These are phyloP conservation scores for Apamea sordens DNA, from an alignment of 2,888 invertebrate species.

Conservation along the genomic window DNA sequence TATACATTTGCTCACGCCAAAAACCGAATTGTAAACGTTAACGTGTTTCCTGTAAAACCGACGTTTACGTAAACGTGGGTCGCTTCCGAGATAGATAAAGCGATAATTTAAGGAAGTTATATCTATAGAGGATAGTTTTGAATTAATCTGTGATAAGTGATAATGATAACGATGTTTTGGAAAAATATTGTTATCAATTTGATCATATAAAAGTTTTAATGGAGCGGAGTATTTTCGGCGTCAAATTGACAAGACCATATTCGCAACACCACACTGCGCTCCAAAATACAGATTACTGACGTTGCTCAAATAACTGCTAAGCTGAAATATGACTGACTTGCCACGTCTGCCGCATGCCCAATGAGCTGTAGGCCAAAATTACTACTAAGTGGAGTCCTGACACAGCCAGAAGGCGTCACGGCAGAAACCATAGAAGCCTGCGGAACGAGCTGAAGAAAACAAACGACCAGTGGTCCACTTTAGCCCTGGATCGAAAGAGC, in stretches of 20 bases:
- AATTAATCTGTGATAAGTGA: conserved; percentile 13
- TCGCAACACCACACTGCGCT: no score
- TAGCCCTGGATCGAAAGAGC: background rate
- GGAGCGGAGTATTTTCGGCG: no score
- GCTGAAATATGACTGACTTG: background rate
- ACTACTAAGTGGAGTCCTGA: background rate
- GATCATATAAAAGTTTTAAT: background rate
- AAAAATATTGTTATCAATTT: background rate
- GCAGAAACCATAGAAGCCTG: no score
- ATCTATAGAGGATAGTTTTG: conserved; percentile 3
- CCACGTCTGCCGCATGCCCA: background rate
- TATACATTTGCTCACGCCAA: conserved; percentile 25
- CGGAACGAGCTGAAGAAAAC: background rate
- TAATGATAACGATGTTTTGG: conserved; percentile 38
- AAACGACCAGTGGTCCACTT: background rate
- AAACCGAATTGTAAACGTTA: conserved; percentile 40
- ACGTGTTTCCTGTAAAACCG: conserved; percentile 32
- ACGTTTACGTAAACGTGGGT: conserved; percentile 50
- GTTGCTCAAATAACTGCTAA: background rate
- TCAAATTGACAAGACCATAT: no score
- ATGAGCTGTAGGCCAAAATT: background rate
- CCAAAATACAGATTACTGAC: background rate
- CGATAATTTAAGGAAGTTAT: conserved; percentile 29
- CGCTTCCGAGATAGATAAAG: conserved; percentile 37
- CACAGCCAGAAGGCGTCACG: background rate